Base-by-base conservation (phyloP, 1,140 invertebrate genomes). In the Cataglyphis hispanica region DNA sequence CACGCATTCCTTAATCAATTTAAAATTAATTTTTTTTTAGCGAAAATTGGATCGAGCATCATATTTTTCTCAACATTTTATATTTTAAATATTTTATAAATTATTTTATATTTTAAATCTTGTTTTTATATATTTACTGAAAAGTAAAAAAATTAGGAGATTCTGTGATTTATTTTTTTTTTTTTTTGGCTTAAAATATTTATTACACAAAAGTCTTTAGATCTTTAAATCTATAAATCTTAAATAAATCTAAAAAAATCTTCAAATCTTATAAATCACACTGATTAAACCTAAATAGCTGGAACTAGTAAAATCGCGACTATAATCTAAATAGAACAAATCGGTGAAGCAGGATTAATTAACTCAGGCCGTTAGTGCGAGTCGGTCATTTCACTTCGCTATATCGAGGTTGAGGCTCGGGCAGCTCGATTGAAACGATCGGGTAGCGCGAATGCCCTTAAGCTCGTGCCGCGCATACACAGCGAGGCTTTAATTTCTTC, bases 401-500 rank as follows among this genome's bases (percentile, higher is more conserved):
- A 69, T 80, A 80, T 80, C 77, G 77, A 69, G 77, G 46, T 34
- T 46, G 31, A 56, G 78, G 11, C 76, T 67, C 43, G 34, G 43
- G 76, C 53, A 74, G 70, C 53, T 63, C 56, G 46, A 69, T 87
- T 43, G 53, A 88, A 70, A 70, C 81, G 81, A 85, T 77, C 75
- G 75, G 61, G 37, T 50, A 76, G 40, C 60, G 83, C 84, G 74
- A 78, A 40, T 61, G 50, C 84, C 75, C 60, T 85, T 69, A 70
- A 60, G 63, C 76, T 80, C 76, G 85, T 86, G 77, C 60, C 37
- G 66, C 66, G 77, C 66, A 74, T 78, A 74, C 74, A 78, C 72
- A 37, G 22, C 74, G 67, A 74, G 72, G 76, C 78, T 91, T 91
- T 90, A 90, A 90, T 92, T 92, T 91, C 88, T 89, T 89, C 87